A percentile compares a stretch with the other conserved stretches of the same genome.
Conservation (phyloP, 2,113 vertebrate species). For the Semnornis frantzii region DNA sequence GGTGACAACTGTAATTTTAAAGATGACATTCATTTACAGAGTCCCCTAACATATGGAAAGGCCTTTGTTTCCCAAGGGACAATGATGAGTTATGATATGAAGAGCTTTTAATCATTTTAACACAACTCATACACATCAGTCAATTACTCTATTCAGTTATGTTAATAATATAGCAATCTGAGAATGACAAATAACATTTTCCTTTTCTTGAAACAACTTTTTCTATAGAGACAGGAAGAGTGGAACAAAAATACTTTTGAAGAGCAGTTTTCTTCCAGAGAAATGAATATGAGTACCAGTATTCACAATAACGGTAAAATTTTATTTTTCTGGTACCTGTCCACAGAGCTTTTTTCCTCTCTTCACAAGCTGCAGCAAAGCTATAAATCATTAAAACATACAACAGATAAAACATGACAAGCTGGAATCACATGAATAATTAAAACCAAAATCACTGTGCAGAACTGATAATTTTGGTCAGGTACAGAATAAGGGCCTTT, state of each 20-base stretch:
- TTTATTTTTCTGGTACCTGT: constrained; percentile 18
- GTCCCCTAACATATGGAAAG: constrained; percentile 68
- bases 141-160: constrained; percentile 66
- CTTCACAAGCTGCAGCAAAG: constrained; percentile 1
- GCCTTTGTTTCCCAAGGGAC: constrained; percentile 67
- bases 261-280: background rate
- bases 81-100: constrained; percentile 71
- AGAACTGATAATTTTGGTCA: constrained; percentile 53
- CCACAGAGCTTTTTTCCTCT: background rate
- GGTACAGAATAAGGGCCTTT: constrained; percentile 4
- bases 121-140: constrained; percentile 73
- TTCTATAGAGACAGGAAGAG: constrained; percentile 16
- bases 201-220: constrained; percentile 39
- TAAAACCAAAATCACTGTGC: constrained; percentile 35
- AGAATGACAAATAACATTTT: constrained; percentile 32
- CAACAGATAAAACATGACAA: constrained; percentile 54
- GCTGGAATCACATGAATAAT: constrained; percentile 48
- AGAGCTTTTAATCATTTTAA: constrained; percentile 75
- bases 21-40: constrained; percentile 66
- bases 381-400: constrained; percentile 60
- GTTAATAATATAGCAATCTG: constrained; percentile 67
- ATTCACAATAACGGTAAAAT: background rate
- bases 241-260: background rate
- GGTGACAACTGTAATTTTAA: constrained; percentile 73
- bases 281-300: background rate